Percentiles rank a stretch among this genome's conserved stretches.
These are phyloP conservation scores for Bombyx mori DNA, from an alignment of 1,140 invertebrate species.

Conservation along the genomic window DNA sequence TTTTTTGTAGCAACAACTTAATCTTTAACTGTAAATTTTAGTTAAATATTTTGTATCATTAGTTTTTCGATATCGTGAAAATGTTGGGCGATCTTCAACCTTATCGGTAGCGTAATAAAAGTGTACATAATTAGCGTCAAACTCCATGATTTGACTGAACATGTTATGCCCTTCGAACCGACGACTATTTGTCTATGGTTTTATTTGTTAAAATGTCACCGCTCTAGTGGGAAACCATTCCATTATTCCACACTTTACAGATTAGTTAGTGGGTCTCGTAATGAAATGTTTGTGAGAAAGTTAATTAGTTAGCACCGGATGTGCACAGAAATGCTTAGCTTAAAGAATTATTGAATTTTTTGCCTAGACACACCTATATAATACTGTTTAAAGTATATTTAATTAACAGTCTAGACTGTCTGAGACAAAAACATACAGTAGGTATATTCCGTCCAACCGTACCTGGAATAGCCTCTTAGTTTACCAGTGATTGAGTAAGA, in stretches of 20 bases:
- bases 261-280: background rate
- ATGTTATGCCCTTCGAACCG: slow-evolving; percentile 28
- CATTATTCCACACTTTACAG: background rate
- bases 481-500: no score
- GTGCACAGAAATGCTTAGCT: background rate
- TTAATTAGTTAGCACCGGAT: slow-evolving; percentile 12
- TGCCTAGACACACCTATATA: no score
- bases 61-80: slow-evolving; percentile 6
- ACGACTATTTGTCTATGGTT: slow-evolving; percentile 40
- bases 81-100: slow-evolving; percentile 2
- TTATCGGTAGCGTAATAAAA: slow-evolving; percentile 6
- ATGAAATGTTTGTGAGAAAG: slow-evolving; percentile 9
- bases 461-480: no score
- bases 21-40: slow-evolving; percentile 41
- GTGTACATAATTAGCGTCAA: slow-evolving; percentile 2
- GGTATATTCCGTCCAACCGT: no score
- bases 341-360: no score
- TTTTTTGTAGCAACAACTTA: slow-evolving; percentile 22
- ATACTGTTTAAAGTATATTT: no score
- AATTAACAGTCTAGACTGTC: no score
- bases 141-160: slow-evolving; percentile 5
- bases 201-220: slow-evolving; percentile 47
- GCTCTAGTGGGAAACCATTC: slow-evolving; percentile 14
- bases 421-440: no score
- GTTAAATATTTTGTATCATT: slow-evolving; percentile 42